Percentiles rank a stretch among this genome's conserved stretches.
These are phyloP conservation scores for Amblyteles armatorius DNA, from an alignment of 2,888 invertebrate genomes.

Conservation along the genomic window DNA sequence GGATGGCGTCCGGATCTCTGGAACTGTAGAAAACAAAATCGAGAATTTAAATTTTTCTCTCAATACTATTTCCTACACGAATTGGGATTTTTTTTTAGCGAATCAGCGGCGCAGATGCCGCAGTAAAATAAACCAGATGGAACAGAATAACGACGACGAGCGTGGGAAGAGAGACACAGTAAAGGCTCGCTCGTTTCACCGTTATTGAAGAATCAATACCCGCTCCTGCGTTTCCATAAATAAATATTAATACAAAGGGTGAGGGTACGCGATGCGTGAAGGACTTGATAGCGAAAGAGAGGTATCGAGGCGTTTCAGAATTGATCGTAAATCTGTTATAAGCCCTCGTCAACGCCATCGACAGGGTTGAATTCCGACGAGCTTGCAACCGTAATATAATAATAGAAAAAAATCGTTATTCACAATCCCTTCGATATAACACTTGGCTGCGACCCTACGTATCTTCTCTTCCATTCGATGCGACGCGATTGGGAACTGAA, in stretches of 20 bases:
- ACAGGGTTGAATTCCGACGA: neutral
- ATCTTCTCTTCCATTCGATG: no score
- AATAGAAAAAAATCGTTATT: conserved; percentile 1
- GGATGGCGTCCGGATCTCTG: conserved; percentile 77
- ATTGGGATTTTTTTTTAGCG: neutral
- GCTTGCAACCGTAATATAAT: conserved; percentile 1
- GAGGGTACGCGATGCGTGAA: conserved; percentile 28
- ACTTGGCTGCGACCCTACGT: no score
- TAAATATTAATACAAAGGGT: conserved; percentile 54
- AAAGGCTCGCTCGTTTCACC: conserved; percentile 9
- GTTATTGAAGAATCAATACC: conserved; percentile 57
- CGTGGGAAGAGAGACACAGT: conserved; percentile 12
- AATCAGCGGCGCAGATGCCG: neutral
- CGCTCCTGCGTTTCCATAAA: conserved; percentile 55
- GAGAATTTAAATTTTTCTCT: neutral
- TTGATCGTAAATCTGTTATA: conserved; percentile 39
- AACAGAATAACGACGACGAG: conserved; percentile 22
- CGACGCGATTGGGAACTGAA: no score
- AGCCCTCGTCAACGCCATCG: conserved; percentile 1
- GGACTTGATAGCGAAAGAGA: conserved; percentile 17
- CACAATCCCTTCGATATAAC: neutral
- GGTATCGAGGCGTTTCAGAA: conserved; percentile 5
- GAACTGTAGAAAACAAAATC: conserved; percentile 55
- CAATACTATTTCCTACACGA: neutral
- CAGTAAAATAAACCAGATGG: conserved; percentile 16